Base-by-base conservation (phyloP, 2,888 invertebrate genomes). In the Cosmopolites sordidus region DNA sequence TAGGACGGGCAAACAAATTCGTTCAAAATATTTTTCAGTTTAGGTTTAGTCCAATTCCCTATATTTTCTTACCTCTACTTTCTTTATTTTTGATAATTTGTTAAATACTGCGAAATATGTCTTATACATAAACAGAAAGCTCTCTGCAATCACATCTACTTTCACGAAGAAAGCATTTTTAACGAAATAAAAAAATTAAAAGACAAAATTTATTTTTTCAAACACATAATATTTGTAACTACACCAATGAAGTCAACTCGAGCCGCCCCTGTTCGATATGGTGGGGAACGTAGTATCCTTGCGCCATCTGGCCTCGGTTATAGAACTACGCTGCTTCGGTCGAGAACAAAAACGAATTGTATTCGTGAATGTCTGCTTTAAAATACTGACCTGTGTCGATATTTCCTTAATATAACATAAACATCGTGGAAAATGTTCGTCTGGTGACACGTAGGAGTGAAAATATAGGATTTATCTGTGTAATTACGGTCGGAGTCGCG, bases 321-420 rank as follows among this genome's bases (percentile, higher is more conserved):
- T 42, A 58, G 58, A 58, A 60, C 50, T 51, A 53, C 43, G 47
- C 46, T 48, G 43, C 37, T 52, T 44, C 55, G 47, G 45, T 42
- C 33, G 44, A 45, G 45, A 48, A 56, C 48, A 55, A 55, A 56
- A 56, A 48, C 48, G 44, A 51, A 51, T 41, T 38, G 41, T 18
- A 43, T 44, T 56, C 48, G 48, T 51, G 48, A 51, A 56, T 45
- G 55, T 51, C 51, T 41, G 55, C 44, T 33, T 11, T 2, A 33
- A 33, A 33, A 56, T 53, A 51, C 59, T 64, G 63, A 62, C 61
- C 64, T 62, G 63, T 22, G 54, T 55, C 55, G 43, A 43, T 54
- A 56, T 60, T 62, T 56, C 55, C 58, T 52, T 43, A 56, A 51
- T 53, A 55, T 59, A 49, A 56, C 57, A 60, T 54, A 48, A 59